A percentile compares a stretch with the other conserved stretches of the same genome.
Conservation (phyloP, 2,797 vertebrate species). For the Pangasius mekongensis region DNA sequence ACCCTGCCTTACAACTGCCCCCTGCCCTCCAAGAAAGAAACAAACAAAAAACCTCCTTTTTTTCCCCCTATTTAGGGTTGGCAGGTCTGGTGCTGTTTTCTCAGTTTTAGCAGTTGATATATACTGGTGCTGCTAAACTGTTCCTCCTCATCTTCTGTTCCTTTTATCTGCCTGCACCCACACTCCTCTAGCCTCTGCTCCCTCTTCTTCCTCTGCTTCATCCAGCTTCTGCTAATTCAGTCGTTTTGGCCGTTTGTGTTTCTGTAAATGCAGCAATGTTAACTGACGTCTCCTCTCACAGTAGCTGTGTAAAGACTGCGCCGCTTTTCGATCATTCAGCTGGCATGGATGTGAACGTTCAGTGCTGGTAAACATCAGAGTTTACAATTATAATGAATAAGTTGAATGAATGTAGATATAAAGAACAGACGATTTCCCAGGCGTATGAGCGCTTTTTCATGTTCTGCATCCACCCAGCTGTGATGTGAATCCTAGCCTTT, state of each 20-base stretch:
- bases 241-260: conserved; percentile 32
- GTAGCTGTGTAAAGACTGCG: conserved; percentile 13
- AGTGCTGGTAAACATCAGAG: background rate
- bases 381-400: background rate
- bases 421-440: background rate
- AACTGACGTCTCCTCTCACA: conserved; percentile 32
- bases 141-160: conserved; percentile 26
- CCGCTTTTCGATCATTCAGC: background rate
- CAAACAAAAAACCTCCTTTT: background rate
- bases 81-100: conserved; percentile 1
- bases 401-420: background rate
- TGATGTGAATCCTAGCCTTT: background rate
- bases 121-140: conserved; percentile 6
- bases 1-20: background rate
- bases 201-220: conserved; percentile 55
- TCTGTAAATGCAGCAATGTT: conserved; percentile 2
- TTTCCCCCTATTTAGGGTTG: background rate
- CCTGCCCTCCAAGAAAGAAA: background rate
- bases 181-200: conserved; percentile 18
- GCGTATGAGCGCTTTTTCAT: background rate
- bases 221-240: conserved; percentile 45
- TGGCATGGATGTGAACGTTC: conserved; percentile 16
- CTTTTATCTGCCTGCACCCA: conserved; percentile 28
- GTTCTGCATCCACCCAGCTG: background rate
- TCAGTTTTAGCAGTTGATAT: background rate